A percentile compares a stretch with the other conserved stretches of the same genome.
phyloP scores from a whole-genome alignment of 2,113 vertebrate species.

The Lepus timidus region DNA sequence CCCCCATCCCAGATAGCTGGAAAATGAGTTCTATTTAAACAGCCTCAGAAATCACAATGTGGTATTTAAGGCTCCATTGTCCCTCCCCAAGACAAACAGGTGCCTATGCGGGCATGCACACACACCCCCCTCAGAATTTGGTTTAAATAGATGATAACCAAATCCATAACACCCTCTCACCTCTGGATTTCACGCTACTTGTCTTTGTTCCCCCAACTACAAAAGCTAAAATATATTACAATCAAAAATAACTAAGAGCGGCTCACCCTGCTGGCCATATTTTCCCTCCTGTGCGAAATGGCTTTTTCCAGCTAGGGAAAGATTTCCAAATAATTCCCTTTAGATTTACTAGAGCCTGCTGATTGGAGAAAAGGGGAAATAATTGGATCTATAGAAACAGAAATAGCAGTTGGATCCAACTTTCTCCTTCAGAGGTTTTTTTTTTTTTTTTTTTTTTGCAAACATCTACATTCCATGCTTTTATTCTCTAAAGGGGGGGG shows the following conservation, averaged over 20 bases:
- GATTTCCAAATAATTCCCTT: constrained; percentile 56
- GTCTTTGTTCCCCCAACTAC: neutral
- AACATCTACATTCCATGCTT: neutral
- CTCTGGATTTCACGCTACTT: constrained; percentile 28
- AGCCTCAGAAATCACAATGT: constrained; percentile 33
- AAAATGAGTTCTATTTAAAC: constrained; percentile 15
- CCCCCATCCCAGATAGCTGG: neutral
- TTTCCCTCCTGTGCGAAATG: constrained; percentile 28
- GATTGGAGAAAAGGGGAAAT: constrained; percentile 44
- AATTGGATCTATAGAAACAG: constrained; percentile 49
- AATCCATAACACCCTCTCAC: neutral
- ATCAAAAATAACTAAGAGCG: neutral
- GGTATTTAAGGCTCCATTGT: constrained; percentile 12
- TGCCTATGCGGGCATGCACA: neutral
- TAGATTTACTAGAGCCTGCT: constrained; percentile 27
- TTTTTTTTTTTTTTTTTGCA: neutral
- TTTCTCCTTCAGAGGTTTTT: constrained; percentile 42
- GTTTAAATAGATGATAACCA: constrained; percentile 27
- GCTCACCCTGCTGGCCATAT: constrained; percentile 27
- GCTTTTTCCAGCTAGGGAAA: constrained; percentile 29
- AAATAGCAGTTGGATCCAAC: constrained; percentile 10
- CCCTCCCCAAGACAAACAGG: neutral
- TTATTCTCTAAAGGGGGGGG: neutral
- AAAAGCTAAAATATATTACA: constrained; percentile 34
- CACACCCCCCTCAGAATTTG: neutral